Evolutionary conservation across 2,113 vertebrate species (phyloP), one percentile per base, ranked within the genome.

Genomic region (Sander lucioperca): DNA sequence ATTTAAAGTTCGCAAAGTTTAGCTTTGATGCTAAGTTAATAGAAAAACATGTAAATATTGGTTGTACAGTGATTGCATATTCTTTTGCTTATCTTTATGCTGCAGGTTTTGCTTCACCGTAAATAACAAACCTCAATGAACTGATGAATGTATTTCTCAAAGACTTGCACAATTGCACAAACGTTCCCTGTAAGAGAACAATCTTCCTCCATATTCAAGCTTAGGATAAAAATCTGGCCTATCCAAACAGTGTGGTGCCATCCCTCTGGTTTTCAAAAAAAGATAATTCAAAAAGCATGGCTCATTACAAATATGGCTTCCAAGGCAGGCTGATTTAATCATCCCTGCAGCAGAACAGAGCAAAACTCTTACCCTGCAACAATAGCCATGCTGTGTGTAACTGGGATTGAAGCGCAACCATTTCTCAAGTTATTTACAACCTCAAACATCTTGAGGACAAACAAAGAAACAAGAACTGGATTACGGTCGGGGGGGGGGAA

Each of bases 251-350:
- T 90, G 82, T 71, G 61, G 82, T 91, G 90, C 80, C 64, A 86
- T 89, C 84, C 66, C 85, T 68, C 67, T 86, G 82, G 67, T 82
- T 91, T 88, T 82, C 71, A 74, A 79, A 77, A 77, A 79, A 73
- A 84, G 85, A 90, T 91, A 90, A 93, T 91, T 93, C 80, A 90
- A 92, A 94, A 91, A 80, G 86, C 85, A 92, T 88, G 92, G 86
- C 75, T 94, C 83, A 87, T 93, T 94, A 86, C 77, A 82, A 84
- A 91, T 66, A 85, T 71, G 81, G 74, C 75, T 89, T 90, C 87
- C 81, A 80, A 86, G 62, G 51, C 80, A 76, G 69, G 81, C 80
- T 74, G 62, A 79, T 93, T 89, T 85, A 61, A 88, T 81, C 82
- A 77, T 36, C 74, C 78, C 82, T 54, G 82, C 81, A 79, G 87